These are phyloP conservation scores for Osmerus mordax DNA, from an alignment of 2,113 vertebrate species.

Conservation along the genomic window DNA sequence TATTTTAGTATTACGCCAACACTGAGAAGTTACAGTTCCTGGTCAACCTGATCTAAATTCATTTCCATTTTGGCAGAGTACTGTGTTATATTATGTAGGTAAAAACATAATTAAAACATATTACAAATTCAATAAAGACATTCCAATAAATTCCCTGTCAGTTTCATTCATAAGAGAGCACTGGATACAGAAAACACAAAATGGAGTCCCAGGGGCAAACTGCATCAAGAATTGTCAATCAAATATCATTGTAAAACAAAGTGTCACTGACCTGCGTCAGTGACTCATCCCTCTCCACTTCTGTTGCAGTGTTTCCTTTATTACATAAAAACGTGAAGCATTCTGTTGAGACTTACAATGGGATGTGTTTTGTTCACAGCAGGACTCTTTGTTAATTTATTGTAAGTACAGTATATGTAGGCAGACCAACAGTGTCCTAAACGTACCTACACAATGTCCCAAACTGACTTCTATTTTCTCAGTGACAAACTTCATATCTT, in stretches of 20 bases:
- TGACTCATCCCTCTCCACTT: constrained; percentile 54
- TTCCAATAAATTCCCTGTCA: constrained; percentile 80
- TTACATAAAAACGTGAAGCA: no score
- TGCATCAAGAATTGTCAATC: constrained; percentile 78
- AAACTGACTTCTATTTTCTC: neutral
- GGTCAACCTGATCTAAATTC: no score
- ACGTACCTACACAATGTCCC: neutral
- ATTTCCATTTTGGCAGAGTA: no score
- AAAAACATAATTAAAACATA: neutral
- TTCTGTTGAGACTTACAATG: no score
- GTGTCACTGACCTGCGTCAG: constrained; percentile 31
- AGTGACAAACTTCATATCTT: neutral
- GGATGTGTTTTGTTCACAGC: no score
- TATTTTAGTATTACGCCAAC: no score
- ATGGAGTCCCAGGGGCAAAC: constrained; percentile 74
- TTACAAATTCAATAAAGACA: constrained; percentile 63
- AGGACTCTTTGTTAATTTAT: no score
- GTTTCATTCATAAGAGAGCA: constrained; percentile 76
- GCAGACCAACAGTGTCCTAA: neutral
- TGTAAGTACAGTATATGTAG: no score
- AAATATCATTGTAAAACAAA: constrained; percentile 48
- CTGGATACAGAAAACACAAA: constrained; percentile 80
- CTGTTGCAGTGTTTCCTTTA: neutral
- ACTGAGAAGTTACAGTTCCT: no score
- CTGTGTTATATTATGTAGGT: no score